Conservation (phyloP, 2,113 vertebrate genomes). For the Mastomys natalensis region DNA sequence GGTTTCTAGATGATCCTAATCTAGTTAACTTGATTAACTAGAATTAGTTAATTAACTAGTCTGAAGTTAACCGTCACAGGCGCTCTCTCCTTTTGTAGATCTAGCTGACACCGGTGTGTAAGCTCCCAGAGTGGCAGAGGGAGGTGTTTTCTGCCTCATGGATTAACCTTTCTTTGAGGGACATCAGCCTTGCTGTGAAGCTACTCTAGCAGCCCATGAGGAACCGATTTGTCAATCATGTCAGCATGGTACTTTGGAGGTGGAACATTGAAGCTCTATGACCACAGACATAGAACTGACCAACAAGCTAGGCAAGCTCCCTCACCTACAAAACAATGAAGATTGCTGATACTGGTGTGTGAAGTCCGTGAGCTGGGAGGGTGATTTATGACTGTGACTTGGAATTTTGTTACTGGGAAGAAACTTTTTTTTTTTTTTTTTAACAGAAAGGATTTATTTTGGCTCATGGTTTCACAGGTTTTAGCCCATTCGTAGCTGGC, state of each 20-base stretch:
- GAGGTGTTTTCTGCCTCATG: neutral
- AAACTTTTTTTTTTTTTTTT: neutral
- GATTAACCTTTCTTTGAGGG: neutral
- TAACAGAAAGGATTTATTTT: neutral
- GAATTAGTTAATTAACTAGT: too few species aligned
- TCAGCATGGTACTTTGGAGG: neutral
- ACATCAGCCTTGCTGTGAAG: neutral
- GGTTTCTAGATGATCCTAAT: neutral
- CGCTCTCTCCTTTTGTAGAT: slow-evolving; percentile 13
- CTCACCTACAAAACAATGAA: neutral
- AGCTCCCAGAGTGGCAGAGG: neutral
- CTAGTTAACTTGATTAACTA: too few species aligned
- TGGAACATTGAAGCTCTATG: neutral
- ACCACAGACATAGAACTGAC: neutral
- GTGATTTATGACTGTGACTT: neutral
- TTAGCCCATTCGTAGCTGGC: neutral
- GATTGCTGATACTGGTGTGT: neutral
- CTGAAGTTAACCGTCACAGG: neutral
- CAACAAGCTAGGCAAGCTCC: neutral
- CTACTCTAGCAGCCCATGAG: neutral
- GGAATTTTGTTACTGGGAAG: neutral
- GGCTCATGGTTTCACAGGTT: neutral
- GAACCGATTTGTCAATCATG: neutral
- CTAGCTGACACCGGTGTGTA: neutral
- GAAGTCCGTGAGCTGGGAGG: neutral